Conservation (phyloP, 2,797 vertebrate genomes). For the Synaphobranchus kaupii region DNA sequence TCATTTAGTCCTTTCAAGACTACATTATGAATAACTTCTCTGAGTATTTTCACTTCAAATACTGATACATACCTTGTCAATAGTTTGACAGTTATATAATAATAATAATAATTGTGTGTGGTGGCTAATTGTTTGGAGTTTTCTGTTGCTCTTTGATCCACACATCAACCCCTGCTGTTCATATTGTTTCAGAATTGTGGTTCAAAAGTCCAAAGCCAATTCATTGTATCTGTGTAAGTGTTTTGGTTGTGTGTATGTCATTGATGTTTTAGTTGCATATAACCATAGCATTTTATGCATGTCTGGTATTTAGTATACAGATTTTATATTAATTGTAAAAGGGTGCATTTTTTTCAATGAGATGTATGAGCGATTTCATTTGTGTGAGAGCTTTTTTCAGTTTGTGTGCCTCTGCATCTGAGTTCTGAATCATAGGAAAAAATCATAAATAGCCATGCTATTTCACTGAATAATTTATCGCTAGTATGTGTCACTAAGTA, state of each 20-base stretch:
- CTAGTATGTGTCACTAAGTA: not conserved
- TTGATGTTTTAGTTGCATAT: not conserved
- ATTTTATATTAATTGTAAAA: not conserved
- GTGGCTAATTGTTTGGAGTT: not conserved
- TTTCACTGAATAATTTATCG: constrained; percentile 11
- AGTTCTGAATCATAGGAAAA: not conserved
- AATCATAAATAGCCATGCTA: not conserved
- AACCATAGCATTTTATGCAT: not conserved
- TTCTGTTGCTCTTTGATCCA: not conserved
- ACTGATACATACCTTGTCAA: not conserved
- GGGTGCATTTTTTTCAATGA: not conserved
- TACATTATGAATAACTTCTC: not conserved
- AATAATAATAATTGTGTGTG: not conserved
- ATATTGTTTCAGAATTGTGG: not conserved
- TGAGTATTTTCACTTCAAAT: not conserved
- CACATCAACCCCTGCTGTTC: not conserved
- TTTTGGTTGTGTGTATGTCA: not conserved
- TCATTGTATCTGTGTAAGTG: not conserved
- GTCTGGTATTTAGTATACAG: not conserved
- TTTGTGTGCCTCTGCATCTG: not conserved
- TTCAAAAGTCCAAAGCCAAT: not conserved
- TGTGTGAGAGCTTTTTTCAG: not conserved
- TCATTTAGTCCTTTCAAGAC: not conserved
- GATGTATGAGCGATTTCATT: not conserved
- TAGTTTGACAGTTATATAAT: not conserved